A percentile compares a stretch with the other conserved stretches of the same genome.
Evolutionary conservation across 2,113 vertebrate species (phyloP).

Genomic region (Psittacara wagleri): DNA sequence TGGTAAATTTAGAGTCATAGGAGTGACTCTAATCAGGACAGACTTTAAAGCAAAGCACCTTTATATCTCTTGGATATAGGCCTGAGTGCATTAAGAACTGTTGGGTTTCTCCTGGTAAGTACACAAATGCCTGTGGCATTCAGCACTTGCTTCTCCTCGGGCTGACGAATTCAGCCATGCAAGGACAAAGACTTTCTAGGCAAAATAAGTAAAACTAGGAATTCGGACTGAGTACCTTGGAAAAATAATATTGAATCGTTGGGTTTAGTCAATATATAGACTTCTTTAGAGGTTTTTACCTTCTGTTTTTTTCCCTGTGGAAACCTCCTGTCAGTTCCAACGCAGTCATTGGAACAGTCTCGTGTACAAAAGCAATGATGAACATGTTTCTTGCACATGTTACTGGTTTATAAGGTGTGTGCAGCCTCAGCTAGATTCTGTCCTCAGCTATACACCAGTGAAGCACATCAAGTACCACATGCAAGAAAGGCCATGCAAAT

Average conservation of each 20-base stretch:
- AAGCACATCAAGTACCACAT: not conserved
- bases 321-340: not conserved
- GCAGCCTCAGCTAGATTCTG: not conserved
- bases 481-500: not conserved
- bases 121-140: not conserved
- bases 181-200: not conserved
- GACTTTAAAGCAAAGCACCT: constrained; percentile 43
- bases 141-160: not conserved
- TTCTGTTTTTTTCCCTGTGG: not conserved
- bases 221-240: not conserved
- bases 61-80: not conserved
- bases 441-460: not conserved
- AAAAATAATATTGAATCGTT: not conserved
- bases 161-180: not conserved
- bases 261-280: not conserved
- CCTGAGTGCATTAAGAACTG: constrained; percentile 32
- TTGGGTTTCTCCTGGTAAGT: not conserved
- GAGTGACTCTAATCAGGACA: constrained; percentile 43
- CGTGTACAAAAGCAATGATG: not conserved
- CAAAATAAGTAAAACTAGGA: not conserved
- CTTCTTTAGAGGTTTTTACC: not conserved
- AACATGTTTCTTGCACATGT: not conserved
- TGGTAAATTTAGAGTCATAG: constrained; percentile 50
- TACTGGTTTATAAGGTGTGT: not conserved
- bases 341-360: not conserved